Evolutionary conservation across 2,113 vertebrate species (phyloP), one percentile per base, ranked within the genome.

Genomic region (Eubucco bourcierii): DNA sequence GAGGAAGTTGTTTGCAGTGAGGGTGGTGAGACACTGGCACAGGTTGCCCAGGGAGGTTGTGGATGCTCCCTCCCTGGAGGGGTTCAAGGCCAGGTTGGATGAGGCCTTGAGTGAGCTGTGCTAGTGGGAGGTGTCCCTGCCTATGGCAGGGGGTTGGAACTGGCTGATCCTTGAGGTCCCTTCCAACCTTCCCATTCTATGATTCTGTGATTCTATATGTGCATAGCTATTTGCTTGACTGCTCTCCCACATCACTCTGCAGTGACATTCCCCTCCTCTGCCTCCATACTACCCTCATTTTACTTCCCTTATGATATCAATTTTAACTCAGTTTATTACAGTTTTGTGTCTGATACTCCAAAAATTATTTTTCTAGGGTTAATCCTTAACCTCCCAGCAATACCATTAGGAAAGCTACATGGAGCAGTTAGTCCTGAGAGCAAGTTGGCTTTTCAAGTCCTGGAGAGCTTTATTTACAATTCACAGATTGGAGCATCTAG

Each of bases 311-410:
- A 66, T 66, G 44, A 2, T 68, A 91, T 90, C 60, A 50, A 21
- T 85, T 90, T 93, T 77, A 95, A 74, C 89, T 93, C 85, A 15
- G 41, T 88, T 95, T 88, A 72, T 96, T 94, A 79, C 56, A 47
- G 47, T 88, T 94, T 76, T 67, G 46, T 94, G 90, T 63, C 90
- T 87, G 94, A 92, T 90, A 84, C 20, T 87, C 23, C n/a, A 50
- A 84, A 96, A 96, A 94, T 96, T 97, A 88, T 96, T 97, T 96
- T 96, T 95, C 87, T 71, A 78, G 89, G 73, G 66, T 87, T 96
- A 97, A 96, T 94, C 96, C 94, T 94, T 55, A 66, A 85, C 87
- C 73, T 79, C 75, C 75, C 72, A 27, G 61, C 82, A 74, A 83
- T 58, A 53, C 87, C 56, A 41, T 58, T 68, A 89, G 96, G 92